Conservation (phyloP, 2,888 invertebrate genomes). For the Chaitophorus viminalis region DNA sequence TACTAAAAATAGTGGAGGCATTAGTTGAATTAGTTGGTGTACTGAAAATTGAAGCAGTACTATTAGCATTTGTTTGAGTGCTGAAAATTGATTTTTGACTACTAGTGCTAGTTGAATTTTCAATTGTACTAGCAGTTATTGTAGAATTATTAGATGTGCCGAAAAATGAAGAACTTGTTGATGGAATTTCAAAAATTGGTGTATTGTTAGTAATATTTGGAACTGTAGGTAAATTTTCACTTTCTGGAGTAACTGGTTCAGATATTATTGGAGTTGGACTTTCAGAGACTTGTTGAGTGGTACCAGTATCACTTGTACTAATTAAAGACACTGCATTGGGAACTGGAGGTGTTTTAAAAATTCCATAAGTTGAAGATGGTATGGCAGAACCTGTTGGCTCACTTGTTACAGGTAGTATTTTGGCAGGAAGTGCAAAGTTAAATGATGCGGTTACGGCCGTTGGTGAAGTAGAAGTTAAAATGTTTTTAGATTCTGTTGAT, state of each 20-base stretch:
- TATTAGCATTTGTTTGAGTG: constrained; percentile 15
- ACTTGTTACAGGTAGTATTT: not conserved
- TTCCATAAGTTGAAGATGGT: constrained; percentile 5
- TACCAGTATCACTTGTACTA: constrained; percentile 17
- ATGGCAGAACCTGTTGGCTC: constrained; percentile 7
- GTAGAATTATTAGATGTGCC: not conserved
- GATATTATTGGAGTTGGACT: constrained; percentile 54
- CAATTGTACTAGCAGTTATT: constrained; percentile 26
- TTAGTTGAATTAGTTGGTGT: not conserved
- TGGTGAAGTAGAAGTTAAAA: constrained; percentile 7
- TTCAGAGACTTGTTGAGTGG: constrained; percentile 2
- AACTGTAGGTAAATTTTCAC: constrained; percentile 22
- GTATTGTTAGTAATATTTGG: constrained; percentile 6
- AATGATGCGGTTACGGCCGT: constrained; percentile 6
- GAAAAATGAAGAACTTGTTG: constrained; percentile 39
- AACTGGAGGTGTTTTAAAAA: not conserved
- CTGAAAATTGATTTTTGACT: constrained; percentile 8
- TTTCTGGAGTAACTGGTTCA: constrained; percentile 51
- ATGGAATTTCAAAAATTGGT: constrained; percentile 37
- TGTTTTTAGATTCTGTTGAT: constrained; percentile 25
- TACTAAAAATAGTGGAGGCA: not conserved
- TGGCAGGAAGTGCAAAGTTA: constrained; percentile 24
- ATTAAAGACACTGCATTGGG: not conserved
- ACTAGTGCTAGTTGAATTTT: not conserved
- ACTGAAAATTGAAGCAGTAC: constrained; percentile 8